A percentile compares a stretch with the other conserved stretches of the same genome.
Conservation (phyloP, 64 coral and sea anemone species). For the Hydrozoanthus tunicans region DNA sequence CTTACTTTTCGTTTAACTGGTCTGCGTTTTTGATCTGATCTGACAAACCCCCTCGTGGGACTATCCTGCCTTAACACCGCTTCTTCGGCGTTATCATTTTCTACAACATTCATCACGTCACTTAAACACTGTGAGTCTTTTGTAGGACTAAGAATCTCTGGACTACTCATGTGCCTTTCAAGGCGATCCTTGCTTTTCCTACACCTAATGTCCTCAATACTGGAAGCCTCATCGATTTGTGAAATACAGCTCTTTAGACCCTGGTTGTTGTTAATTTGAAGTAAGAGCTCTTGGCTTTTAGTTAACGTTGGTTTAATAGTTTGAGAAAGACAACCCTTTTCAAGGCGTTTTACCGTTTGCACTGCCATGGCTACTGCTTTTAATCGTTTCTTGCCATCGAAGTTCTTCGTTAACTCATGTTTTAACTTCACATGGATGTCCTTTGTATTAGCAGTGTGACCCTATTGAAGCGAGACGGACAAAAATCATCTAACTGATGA, state of each 20-base stretch:
- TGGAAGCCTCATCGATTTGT: slow-evolving; percentile 23
- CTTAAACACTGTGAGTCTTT: neutral
- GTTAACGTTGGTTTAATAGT: slow-evolving; percentile 54
- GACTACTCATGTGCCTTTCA: slow-evolving; percentile 70
- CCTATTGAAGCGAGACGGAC: slow-evolving; percentile 43
- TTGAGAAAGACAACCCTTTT: slow-evolving; percentile 20
- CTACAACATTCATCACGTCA: slow-evolving; percentile 10
- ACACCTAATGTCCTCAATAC: neutral
- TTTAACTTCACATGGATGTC: slow-evolving; percentile 86
- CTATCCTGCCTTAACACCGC: slow-evolving; percentile 15
- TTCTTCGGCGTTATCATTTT: slow-evolving; percentile 10
- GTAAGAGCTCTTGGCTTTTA: slow-evolving; percentile 50
- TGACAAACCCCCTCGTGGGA: slow-evolving; percentile 15
- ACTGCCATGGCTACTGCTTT: slow-evolving; percentile 88
- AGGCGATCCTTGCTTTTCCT: slow-evolving; percentile 4
- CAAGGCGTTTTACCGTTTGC: slow-evolving; percentile 90
- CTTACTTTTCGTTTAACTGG: slow-evolving; percentile 48
- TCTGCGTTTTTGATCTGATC: slow-evolving; percentile 54
- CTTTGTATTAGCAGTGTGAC: slow-evolving; percentile 87
- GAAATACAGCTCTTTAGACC: slow-evolving; percentile 49
- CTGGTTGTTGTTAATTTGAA: slow-evolving; percentile 34
- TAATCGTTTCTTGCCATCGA: slow-evolving; percentile 80
- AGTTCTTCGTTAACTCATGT: slow-evolving; percentile 95
- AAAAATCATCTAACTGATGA: neutral
- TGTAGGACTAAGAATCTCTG: slow-evolving; percentile 74